Conservation (phyloP, 2,888 invertebrate genomes). For the Sinelater perroti region DNA sequence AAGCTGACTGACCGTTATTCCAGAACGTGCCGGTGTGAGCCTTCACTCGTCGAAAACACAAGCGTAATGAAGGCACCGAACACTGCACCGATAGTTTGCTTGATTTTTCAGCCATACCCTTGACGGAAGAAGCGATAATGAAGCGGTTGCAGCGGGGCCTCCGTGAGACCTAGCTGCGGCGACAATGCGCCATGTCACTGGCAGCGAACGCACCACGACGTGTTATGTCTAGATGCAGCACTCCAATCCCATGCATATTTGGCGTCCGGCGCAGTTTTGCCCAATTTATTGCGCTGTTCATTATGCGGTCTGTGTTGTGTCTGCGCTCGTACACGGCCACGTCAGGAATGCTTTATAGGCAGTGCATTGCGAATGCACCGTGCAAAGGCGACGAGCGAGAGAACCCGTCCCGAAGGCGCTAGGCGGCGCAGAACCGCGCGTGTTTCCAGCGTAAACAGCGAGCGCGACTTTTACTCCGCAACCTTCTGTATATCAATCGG, state of each 20-base stretch:
- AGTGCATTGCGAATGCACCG: constrained; percentile 19
- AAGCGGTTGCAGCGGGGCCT: background rate
- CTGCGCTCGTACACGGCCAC: constrained; percentile 28
- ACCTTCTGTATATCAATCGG: constrained; percentile 18
- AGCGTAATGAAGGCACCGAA: too few relatives aligned
- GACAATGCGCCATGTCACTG: constrained; percentile 10
- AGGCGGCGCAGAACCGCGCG: constrained; percentile 2
- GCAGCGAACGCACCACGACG: constrained; percentile 7
- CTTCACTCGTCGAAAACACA: too few relatives aligned
- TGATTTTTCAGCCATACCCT: too few relatives aligned
- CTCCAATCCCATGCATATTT: constrained; percentile 33
- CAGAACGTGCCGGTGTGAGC: too few relatives aligned
- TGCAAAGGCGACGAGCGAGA: background rate
- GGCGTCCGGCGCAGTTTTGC: constrained; percentile 28
- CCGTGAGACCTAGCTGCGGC: too few relatives aligned
- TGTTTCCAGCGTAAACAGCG: constrained; percentile 8
- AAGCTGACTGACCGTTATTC: too few relatives aligned
- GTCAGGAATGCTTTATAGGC: constrained; percentile 25
- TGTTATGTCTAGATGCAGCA: constrained; percentile 29
- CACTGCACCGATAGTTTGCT: too few relatives aligned
- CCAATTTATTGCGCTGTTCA: constrained; percentile 39
- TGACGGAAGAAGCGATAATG: constrained; percentile 9
- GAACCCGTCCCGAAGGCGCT: constrained; percentile 2
- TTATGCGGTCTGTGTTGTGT: constrained; percentile 40
- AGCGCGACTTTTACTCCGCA: constrained; percentile 22